Percentiles rank a stretch among this genome's conserved stretches.
These are phyloP conservation scores for Nannoperca australis DNA, from an alignment of 2,797 vertebrate genomes.

Conservation along the genomic window DNA sequence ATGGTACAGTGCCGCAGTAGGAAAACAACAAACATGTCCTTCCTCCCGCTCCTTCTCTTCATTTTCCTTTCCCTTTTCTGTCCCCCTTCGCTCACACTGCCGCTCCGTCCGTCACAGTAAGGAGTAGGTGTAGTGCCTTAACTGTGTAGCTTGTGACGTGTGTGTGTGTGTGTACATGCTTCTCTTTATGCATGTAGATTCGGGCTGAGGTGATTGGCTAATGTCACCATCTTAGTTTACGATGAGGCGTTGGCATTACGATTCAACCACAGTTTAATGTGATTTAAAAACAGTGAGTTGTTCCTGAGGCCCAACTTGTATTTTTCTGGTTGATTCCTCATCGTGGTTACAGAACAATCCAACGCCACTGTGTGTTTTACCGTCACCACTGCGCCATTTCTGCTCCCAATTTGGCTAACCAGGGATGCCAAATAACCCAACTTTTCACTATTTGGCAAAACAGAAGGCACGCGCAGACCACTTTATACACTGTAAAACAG, in stretches of 20 bases:
- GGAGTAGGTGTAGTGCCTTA: slow-evolving; percentile 1
- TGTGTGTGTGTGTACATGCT: not conserved
- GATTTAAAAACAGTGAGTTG: not conserved
- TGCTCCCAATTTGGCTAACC: too few species aligned
- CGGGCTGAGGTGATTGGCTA: not conserved
- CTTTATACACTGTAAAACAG: too few species aligned
- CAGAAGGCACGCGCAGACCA: too few species aligned
- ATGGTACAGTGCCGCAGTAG: slow-evolving; percentile 13
- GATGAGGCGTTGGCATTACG: not conserved
- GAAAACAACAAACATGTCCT: slow-evolving; percentile 5
- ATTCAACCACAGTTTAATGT: not conserved
- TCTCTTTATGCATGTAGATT: slow-evolving; percentile 3
- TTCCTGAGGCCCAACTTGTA: not conserved
- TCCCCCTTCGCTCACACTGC: slow-evolving; percentile 4
- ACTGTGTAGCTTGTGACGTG: not conserved
- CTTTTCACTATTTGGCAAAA: too few species aligned
- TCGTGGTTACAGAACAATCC: not conserved
- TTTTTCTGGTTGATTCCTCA: not conserved
- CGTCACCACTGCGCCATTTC: too few species aligned
- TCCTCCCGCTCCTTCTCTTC: slow-evolving; percentile 20
- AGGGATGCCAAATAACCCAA: too few species aligned
- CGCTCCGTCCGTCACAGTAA: not conserved
- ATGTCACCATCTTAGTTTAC: slow-evolving; percentile 1
- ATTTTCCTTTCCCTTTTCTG: slow-evolving; percentile 34
- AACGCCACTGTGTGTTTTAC: too few species aligned